phyloP scores from a whole-genome alignment of 2,797 vertebrate genomes.

The Ctenopoma multispine region DNA sequence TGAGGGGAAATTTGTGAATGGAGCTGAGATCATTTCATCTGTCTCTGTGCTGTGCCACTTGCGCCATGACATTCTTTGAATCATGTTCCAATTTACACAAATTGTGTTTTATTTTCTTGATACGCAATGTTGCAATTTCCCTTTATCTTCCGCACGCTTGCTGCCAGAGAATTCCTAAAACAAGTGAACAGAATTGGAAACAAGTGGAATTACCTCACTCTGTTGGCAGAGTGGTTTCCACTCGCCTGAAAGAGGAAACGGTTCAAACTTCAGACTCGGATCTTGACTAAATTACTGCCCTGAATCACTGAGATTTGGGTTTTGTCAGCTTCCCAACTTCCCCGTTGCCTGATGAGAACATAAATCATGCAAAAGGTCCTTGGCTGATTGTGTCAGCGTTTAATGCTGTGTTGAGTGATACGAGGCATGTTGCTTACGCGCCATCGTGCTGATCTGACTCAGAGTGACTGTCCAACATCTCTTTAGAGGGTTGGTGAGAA shows the following conservation, averaged over 20 bases:
- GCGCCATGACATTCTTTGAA: not conserved
- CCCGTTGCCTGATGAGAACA: not conserved
- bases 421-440: not conserved
- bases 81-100: not conserved
- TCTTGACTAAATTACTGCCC: constrained; percentile 26
- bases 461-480: not conserved
- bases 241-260: constrained; percentile 25
- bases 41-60: not conserved
- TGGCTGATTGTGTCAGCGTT: not conserved
- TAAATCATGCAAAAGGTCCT: not conserved
- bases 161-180: constrained; percentile 61
- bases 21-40: constrained; percentile 25
- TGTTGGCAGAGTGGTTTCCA: constrained; percentile 39
- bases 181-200: constrained; percentile 52
- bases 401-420: not conserved
- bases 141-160: not conserved
- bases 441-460: not conserved
- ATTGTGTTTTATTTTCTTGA: not conserved
- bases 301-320: constrained; percentile 11
- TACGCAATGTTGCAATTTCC: not conserved
- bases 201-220: constrained; percentile 58
- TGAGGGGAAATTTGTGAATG: constrained; percentile 17
- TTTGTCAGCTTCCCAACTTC: constrained; percentile 13
- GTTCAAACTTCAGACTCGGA: not conserved
- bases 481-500: not conserved